These are phyloP conservation scores for Nomada flava DNA, from an alignment of 2,888 invertebrate genomes.

Conservation along the genomic window DNA sequence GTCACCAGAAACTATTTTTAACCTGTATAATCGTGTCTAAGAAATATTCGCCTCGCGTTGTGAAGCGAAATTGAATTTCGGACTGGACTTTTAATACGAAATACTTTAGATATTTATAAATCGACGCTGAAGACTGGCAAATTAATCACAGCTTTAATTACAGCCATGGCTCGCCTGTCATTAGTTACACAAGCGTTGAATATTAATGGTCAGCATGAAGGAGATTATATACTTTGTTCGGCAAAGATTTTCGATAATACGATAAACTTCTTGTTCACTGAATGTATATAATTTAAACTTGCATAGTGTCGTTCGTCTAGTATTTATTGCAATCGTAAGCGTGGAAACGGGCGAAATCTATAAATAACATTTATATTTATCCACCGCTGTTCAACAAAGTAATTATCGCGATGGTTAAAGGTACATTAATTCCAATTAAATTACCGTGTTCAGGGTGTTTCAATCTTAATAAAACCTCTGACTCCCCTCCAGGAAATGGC, in stretches of 20 bases:
- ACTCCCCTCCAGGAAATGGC: constrained; percentile 3
- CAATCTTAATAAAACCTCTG: constrained; percentile 2
- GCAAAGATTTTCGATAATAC: too few relatives aligned
- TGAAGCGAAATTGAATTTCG: too few relatives aligned
- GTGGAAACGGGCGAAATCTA: background rate
- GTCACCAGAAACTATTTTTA: too few relatives aligned
- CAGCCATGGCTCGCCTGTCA: background rate
- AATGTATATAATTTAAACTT: too few relatives aligned
- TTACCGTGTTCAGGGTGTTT: background rate
- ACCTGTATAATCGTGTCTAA: too few relatives aligned
- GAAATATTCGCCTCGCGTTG: too few relatives aligned
- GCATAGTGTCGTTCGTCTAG: background rate
- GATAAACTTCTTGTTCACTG: background rate
- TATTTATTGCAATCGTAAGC: background rate
- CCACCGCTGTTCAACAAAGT: background rate
- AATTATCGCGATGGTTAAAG: constrained; percentile 10
- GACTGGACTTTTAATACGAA: too few relatives aligned
- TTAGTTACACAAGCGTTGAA: background rate
- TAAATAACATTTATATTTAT: background rate
- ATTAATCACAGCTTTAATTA: background rate
- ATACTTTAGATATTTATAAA: background rate
- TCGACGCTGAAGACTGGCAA: background rate
- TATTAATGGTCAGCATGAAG: background rate
- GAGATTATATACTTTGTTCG: too few relatives aligned
- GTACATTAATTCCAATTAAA: constrained; percentile 25